Base-by-base conservation (phyloP, 2,888 invertebrate species). In the Latrodectus elegans region DNA sequence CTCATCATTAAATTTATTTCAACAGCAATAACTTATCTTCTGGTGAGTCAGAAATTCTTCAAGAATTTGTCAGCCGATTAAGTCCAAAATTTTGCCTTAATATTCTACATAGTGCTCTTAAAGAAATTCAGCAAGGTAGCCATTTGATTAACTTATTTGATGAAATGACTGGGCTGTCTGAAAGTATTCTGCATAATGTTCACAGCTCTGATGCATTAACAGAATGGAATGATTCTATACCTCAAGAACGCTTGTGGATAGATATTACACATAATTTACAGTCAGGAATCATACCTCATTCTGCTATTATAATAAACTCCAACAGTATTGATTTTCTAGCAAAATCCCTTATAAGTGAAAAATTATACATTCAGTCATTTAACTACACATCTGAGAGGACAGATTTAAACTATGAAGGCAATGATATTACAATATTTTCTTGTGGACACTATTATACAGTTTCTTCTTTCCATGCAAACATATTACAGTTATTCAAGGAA, bases 401-500 rank as follows among this genome's bases (percentile, higher is more conserved):
- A 64, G 82, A 77, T 52, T 38, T 86, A 55, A 70, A 77, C 49
- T 65, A 67, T 12, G 68, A 80, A n/a, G 73, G 78, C 15, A 81
- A 88, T 60, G 88, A 89, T 77, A 68, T 84, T 26, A 67, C 87
- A 11, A 68, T 88, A 52, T 89, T 89, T 70, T 82, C 89, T 22
- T 89, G 89, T 81, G 88, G 88, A 60, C 89, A 89, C 71, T 72
- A 89, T 71, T 81, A 88, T 55, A 89, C 89, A 14, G 70, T 81
- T 78, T 53, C 88, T 22, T 26, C 70, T 10, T 89, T 89, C 52
- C 81, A 84, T 11, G 49, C 87, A 12, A 81, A 60, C 78, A 68
- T 88, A 65, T 74, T 87, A 12, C 79, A 87, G 10, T 53, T 64
- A 49, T 89, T 89, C 74, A 82, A 84, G 70, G 89, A 89, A 70